Conservation (phyloP, 2,888 invertebrate species). For the Papilio gigon region DNA sequence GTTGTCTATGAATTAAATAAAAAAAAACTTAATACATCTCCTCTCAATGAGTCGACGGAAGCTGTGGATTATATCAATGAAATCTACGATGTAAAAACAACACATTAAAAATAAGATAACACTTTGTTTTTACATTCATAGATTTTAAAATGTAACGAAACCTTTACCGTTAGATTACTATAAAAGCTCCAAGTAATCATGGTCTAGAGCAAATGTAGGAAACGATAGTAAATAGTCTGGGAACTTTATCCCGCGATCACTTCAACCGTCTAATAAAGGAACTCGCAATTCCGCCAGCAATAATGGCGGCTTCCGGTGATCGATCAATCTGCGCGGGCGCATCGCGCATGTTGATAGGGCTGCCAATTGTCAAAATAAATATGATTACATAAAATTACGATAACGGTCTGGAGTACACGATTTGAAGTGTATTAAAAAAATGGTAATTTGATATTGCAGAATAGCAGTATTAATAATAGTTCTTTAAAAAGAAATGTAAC, state of each 20-base stretch:
- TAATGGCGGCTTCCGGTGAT: conserved; percentile 68
- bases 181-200: conserved; percentile 10
- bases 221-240: conserved; percentile 22
- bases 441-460: no score
- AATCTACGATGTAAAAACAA: not conserved
- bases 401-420: not conserved
- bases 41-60: conserved; percentile 7
- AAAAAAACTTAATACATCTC: conserved; percentile 1
- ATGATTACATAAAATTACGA: not conserved
- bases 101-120: not conserved
- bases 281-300: conserved; percentile 55
- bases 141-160: not conserved
- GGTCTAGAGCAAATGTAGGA: not conserved
- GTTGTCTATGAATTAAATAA: conserved; percentile 32
- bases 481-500: no score
- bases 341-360: conserved; percentile 42
- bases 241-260: conserved; percentile 39
- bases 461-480: no score
- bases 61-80: conserved; percentile 1
- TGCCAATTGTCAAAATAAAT: conserved; percentile 6
- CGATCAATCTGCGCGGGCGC: conserved; percentile 70
- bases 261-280: conserved; percentile 50
- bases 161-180: not conserved
- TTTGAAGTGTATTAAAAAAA: no score
- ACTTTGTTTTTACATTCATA: not conserved